Conservation (phyloP, 2,797 vertebrate species). For the Sebastes ruberrimus region DNA sequence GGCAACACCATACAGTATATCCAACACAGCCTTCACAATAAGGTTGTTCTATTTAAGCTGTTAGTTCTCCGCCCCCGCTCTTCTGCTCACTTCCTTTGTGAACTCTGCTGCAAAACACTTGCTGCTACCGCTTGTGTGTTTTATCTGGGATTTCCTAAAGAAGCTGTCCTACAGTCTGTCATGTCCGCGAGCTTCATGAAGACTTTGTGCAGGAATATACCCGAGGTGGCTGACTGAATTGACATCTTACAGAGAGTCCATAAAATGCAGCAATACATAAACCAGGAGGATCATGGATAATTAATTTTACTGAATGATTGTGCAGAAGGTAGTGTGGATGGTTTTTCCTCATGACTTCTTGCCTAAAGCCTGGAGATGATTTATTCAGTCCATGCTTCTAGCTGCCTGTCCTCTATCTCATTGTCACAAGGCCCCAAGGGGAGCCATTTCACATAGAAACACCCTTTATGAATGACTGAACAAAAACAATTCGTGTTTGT, state of each 20-base stretch:
- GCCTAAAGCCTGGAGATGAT: slow-evolving; percentile 46
- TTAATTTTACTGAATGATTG: slow-evolving; percentile 45
- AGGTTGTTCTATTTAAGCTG: neutral
- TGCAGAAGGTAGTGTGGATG: neutral
- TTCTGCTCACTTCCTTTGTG: neutral
- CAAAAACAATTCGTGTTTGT: slow-evolving; percentile 11
- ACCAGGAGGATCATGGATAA: slow-evolving; percentile 17
- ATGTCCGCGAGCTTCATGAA: neutral
- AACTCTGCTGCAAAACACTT: slow-evolving; percentile 13
- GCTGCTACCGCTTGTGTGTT: neutral
- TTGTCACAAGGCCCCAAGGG: slow-evolving; percentile 29
- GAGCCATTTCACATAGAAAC: slow-evolving; percentile 10
- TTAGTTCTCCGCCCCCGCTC: neutral
- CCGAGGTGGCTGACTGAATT: neutral
- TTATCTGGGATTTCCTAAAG: slow-evolving; percentile 3
- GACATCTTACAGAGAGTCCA: neutral
- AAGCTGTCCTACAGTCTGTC: neutral
- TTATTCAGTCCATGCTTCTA: slow-evolving; percentile 45
- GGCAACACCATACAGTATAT: neutral
- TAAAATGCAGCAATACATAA: slow-evolving; percentile 6
- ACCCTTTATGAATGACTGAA: slow-evolving; percentile 25
- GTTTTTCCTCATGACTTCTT: slow-evolving; percentile 20
- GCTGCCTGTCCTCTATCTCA: slow-evolving; percentile 36
- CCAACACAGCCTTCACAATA: neutral
- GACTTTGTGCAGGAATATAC: neutral